Evolutionary conservation across 2,113 vertebrate genomes (phyloP), one percentile per base, ranked within the genome.

Genomic region (Mixornis gularis): DNA sequence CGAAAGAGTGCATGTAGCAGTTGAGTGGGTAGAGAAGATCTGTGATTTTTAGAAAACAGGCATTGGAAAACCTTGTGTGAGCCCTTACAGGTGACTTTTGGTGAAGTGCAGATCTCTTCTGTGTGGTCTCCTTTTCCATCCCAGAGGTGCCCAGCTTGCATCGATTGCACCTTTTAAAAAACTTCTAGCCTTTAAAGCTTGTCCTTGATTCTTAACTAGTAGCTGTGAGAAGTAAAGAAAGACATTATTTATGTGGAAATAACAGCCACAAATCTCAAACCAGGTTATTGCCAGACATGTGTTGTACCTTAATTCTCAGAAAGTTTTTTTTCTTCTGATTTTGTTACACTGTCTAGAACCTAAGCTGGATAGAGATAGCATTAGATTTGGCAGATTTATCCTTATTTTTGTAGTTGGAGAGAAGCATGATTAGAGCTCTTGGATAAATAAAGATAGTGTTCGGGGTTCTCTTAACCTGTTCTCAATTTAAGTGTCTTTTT

Each of bases 241-340:
- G 38, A 4, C 14, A 3, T 88, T 49, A 21, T 53, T 63, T 69
- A 10, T n/a, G 18, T 78, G 62, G 29, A 53, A 65, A 27, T 60
- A 52, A 17, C 7, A 15, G 7, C 20, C 8, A 69, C 30, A 41
- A 27, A 26, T 64, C 49, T 69, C 30, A 51, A 34, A 70, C 6
- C 3, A 21, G 12, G 7, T 34, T 80, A 30, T n/a, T 93, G 41
- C 13, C 34, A 56, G 24, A 18, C 14, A 5, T 12, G 10, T 4
- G 1, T 62, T 0, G 0, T 49, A 27, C 12, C 6, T 46, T 55
- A 12, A 51, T 68, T 46, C 32, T 64, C 11, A 14, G 3, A 12
- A n/a, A 20, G 38, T 8, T 44, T 59, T 76, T 41, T 94, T 74
- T 10, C 12, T 46, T 83, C 9, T 4, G 4, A 0, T 82, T 87